Percentiles rank a stretch among this genome's conserved stretches.
Evolutionary conservation across 2,888 invertebrate genomes (phyloP).

Genomic region (Mythimna vitellina): DNA sequence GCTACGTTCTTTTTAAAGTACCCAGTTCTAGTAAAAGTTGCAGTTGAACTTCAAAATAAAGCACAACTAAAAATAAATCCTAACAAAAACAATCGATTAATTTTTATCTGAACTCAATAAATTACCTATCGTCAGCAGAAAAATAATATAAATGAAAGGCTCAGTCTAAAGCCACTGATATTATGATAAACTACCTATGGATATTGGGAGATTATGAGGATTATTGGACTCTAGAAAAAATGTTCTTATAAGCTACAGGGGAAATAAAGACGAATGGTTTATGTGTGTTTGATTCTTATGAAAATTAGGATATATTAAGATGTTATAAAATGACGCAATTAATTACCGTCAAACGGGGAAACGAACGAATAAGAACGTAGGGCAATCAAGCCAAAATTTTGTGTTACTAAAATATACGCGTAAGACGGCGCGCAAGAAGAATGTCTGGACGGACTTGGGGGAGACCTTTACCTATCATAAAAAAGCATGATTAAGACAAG

Average conservation of each 20-base stretch:
- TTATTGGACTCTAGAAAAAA: constrained; percentile 26
- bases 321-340: background rate
- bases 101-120: background rate
- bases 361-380: too few species aligned
- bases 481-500: too few species aligned
- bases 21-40: too few species aligned
- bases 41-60: too few species aligned
- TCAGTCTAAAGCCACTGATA: constrained; percentile 9
- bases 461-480: too few species aligned
- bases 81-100: background rate
- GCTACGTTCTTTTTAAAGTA: too few species aligned
- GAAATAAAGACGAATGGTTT: background rate
- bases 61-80: background rate
- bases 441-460: too few species aligned
- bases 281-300: background rate
- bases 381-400: too few species aligned
- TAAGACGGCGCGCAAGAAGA: too few species aligned
- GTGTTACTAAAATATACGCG: too few species aligned
- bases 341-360: too few species aligned
- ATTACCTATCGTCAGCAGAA: background rate
- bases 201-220: constrained; percentile 29
- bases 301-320: background rate
- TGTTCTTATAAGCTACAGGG: background rate
- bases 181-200: constrained; percentile 9
- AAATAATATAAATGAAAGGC: constrained; percentile 15